Base-by-base conservation (phyloP, 2,797 vertebrate genomes). In the Phaenicophaeus curvirostris region DNA sequence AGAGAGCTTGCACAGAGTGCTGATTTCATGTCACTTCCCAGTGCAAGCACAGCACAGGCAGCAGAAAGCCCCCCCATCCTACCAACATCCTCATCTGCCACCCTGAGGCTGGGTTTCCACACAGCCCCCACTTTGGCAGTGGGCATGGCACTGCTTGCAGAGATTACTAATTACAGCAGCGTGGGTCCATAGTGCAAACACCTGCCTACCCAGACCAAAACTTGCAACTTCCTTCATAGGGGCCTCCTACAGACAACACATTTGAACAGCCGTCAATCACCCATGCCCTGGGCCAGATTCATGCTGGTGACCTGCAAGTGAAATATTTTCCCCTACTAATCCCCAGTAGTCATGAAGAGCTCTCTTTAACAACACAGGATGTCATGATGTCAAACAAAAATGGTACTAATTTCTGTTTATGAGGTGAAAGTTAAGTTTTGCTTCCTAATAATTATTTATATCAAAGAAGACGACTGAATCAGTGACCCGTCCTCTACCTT, bases 361-460 rank as follows among this genome's bases (percentile, higher is more conserved):
- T 96, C 71, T 71, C 59, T 91, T 79, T 88, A 93, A 93, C 85
- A 76, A 74, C 0, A 2, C 39, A 28, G 78, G 63, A 79, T 57
- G 57, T 85, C 80, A 85, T 51, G 7, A 42, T 33, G 75, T 65
- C 84, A 92, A 78, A 82, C 48, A 94, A 76, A 93, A 92, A 76
- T 84, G 79, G 76, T 84, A 75, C 65, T 79, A 66, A 86, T 89
- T 92, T 89, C 81, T 93, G 53, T n/a, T 71, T 80, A 79, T 31
- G 51, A 94, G 71, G 35, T 1, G 10, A 88, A 93, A 94, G 81
- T 58, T 76, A 76, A 39, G 27, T 65, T 87, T 71, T 76, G 33
- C 31, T 95, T 89, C 68, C 67, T 67, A 71, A 46, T 63, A 84
- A 89, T 93, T 92, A 92, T 85, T 87, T 73, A 65, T 87, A 89